Conservation (phyloP, 2,888 invertebrate genomes). For the Apeira syringaria region DNA sequence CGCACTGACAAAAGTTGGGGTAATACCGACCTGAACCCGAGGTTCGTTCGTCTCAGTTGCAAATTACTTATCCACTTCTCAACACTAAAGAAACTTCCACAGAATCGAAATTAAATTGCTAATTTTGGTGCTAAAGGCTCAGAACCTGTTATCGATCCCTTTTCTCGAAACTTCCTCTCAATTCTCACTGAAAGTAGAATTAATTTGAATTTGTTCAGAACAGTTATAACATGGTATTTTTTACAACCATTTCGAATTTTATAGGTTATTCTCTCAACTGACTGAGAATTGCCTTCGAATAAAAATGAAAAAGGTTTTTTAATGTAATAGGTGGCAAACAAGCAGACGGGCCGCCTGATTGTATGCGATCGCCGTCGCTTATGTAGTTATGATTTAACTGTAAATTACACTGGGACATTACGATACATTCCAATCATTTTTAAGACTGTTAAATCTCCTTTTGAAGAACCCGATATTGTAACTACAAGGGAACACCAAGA, state of each 20-base stretch:
- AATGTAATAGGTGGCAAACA: too few species aligned
- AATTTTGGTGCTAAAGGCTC: slow-evolving; percentile 61
- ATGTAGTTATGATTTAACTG: too few species aligned
- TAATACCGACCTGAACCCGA: slow-evolving; percentile 46
- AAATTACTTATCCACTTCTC: slow-evolving; percentile 58
- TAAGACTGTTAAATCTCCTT: too few species aligned
- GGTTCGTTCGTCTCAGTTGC: slow-evolving; percentile 50
- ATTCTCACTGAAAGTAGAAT: slow-evolving; percentile 43
- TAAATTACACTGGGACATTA: too few species aligned
- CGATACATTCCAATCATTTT: too few species aligned
- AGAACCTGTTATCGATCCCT: slow-evolving; percentile 58
- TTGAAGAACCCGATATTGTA: too few species aligned
- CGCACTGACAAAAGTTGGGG: slow-evolving; percentile 53
- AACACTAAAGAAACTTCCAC: slow-evolving; percentile 60
- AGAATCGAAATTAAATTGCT: slow-evolving; percentile 70
- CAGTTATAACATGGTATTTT: slow-evolving; percentile 32
- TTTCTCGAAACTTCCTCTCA: slow-evolving; percentile 44
- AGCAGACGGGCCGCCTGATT: too few species aligned
- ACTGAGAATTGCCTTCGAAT: too few species aligned
- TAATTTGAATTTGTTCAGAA: slow-evolving; percentile 50
- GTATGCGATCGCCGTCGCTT: too few species aligned
- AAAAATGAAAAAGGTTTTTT: too few species aligned
- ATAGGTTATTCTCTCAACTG: slow-evolving; percentile 14
- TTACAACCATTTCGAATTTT: slow-evolving; percentile 24
- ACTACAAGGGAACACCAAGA: too few species aligned